A percentile compares a stretch with the other conserved stretches of the same genome.
Conservation (phyloP, 2,888 invertebrate species). For the Gryllus longicercus region DNA sequence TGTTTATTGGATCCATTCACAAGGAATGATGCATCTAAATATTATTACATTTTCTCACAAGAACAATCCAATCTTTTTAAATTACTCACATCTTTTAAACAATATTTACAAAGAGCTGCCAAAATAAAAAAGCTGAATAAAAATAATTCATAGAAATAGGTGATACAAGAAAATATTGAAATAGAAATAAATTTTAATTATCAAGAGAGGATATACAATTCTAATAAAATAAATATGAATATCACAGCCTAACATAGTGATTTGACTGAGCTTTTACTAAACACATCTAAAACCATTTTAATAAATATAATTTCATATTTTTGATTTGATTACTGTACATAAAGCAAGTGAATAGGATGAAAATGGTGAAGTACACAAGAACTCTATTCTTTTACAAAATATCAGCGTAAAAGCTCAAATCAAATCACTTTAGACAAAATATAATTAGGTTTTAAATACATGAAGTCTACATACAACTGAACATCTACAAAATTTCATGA, state of each 20-base stretch:
- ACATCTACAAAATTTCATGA: conserved; percentile 6
- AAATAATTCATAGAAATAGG: too few relatives aligned
- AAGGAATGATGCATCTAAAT: too few relatives aligned
- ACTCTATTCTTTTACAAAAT: background rate
- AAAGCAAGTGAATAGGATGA: too few relatives aligned
- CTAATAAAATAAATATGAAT: background rate
- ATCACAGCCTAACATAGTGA: background rate
- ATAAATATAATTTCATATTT: background rate
- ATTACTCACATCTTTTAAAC: too few relatives aligned
- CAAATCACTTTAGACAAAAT: background rate
- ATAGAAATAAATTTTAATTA: background rate
- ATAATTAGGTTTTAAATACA: background rate
- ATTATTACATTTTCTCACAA: too few relatives aligned
- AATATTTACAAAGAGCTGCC: too few relatives aligned
- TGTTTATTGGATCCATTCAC: too few relatives aligned
- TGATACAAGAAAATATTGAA: background rate
- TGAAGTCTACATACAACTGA: background rate
- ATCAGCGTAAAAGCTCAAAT: background rate
- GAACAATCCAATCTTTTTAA: too few relatives aligned
- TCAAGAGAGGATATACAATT: background rate
- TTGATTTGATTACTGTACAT: background rate
- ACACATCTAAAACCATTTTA: background rate
- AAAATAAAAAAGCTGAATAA: too few relatives aligned
- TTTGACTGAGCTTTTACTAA: background rate
- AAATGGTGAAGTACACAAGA: too few relatives aligned